Evolutionary conservation across 2,888 invertebrate species (phyloP).

Genomic region (Isotomurus palustris): DNA sequence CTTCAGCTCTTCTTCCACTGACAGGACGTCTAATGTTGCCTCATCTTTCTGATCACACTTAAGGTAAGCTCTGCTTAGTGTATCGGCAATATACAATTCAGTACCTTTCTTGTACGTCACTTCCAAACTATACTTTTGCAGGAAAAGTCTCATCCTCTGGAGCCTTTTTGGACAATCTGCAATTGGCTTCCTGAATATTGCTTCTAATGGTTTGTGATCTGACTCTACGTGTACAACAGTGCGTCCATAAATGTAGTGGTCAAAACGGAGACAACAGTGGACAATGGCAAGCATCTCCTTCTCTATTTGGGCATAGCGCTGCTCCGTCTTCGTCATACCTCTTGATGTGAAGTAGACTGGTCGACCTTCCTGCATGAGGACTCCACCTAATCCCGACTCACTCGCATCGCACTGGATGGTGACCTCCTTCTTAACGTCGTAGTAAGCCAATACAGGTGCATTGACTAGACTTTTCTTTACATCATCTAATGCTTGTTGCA

Average conservation of each 20-base stretch:
- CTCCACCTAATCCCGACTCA: constrained; percentile 11
- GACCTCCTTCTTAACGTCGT: constrained; percentile 13
- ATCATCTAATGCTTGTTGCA: neutral
- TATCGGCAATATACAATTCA: constrained; percentile 17
- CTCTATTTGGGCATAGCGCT: too few species aligned
- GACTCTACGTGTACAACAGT: too few species aligned
- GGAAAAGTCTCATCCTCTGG: constrained; percentile 10
- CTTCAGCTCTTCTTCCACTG: neutral
- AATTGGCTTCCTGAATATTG: constrained; percentile 13
- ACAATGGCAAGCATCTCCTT: too few species aligned
- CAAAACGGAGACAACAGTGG: too few species aligned
- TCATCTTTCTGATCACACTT: neutral
- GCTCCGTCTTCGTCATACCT: constrained; percentile 10
- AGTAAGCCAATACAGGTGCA: constrained; percentile 15
- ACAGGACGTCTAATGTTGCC: neutral
- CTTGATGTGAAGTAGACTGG: constrained; percentile 10
- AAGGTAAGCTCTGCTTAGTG: constrained; percentile 12
- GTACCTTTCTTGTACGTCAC: constrained; percentile 15
- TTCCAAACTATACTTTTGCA: constrained; percentile 8
- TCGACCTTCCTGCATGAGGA: constrained; percentile 12
- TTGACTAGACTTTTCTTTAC: neutral
- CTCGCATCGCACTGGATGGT: constrained; percentile 6
- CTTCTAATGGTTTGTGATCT: too few species aligned
- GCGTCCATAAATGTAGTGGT: too few species aligned
- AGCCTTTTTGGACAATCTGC: constrained; percentile 9